A percentile compares a stretch with the other conserved stretches of the same genome.
These are phyloP conservation scores for Myotis planiceps DNA, from an alignment of 2,797 vertebrate genomes.

Conservation along the genomic window DNA sequence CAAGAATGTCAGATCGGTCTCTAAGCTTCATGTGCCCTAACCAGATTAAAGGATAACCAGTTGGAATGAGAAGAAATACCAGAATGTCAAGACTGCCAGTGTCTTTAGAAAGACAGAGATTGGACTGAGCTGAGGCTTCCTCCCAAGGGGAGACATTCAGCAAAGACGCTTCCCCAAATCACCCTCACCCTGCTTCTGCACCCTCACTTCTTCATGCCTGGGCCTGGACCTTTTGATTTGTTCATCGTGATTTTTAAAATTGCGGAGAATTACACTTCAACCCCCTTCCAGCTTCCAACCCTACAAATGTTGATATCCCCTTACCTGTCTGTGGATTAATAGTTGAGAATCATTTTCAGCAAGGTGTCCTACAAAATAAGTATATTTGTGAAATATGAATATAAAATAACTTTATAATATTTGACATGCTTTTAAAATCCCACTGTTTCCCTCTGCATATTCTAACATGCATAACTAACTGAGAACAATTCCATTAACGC, in stretches of 20 bases:
- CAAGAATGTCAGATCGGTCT: not conserved
- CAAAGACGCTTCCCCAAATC: not conserved
- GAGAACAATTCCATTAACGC: not conserved
- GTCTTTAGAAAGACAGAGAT: not conserved
- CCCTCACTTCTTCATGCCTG: not conserved
- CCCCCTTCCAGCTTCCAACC: not conserved
- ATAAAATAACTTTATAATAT: not conserved
- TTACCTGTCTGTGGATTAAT: not conserved
- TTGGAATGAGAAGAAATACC: not conserved
- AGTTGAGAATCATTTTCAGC: not conserved
- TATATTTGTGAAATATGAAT: not conserved
- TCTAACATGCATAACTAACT: not conserved
- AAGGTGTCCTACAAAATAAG: not conserved
- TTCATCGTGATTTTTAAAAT: conserved; percentile 31
- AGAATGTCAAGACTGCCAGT: not conserved
- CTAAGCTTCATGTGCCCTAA: not conserved
- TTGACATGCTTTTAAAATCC: not conserved
- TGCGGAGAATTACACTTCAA: not conserved
- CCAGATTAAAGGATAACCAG: not conserved
- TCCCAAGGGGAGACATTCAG: not conserved
- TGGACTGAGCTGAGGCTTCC: not conserved
- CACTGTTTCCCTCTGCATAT: not conserved
- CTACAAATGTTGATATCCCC: not conserved
- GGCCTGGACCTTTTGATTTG: not conserved
- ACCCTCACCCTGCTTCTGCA: not conserved